Percentiles rank a stretch among this genome's conserved stretches.
Evolutionary conservation across 2,888 invertebrate genomes (phyloP).

Genomic region (Tricholauxania praeusta): DNA sequence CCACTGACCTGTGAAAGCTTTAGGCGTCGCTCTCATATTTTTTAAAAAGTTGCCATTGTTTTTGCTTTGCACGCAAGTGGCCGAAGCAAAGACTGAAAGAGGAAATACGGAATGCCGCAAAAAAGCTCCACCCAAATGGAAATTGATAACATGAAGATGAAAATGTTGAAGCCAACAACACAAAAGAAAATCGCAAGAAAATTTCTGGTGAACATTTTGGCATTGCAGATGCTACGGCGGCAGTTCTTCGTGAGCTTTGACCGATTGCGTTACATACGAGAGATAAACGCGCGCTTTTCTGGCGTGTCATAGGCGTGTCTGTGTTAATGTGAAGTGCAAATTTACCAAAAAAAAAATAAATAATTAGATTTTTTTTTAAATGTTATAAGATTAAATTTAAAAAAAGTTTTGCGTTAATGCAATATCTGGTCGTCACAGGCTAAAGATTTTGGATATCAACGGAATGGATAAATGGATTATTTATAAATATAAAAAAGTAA

Average conservation of each 20-base stretch:
- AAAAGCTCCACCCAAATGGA: not conserved
- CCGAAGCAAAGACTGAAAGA: not conserved
- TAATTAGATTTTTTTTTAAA: too few species aligned
- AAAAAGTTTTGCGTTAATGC: too few species aligned
- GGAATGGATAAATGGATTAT: too few species aligned
- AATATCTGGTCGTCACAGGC: too few species aligned
- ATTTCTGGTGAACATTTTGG: conserved; percentile 7
- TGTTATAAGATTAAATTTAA: not conserved
- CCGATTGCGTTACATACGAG: conserved; percentile 28
- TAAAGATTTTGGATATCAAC: too few species aligned
- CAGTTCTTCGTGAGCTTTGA: conserved; percentile 52
- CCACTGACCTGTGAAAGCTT: conserved; percentile 32
- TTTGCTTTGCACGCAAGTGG: not conserved
- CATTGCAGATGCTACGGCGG: conserved; percentile 16
- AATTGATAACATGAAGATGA: too few species aligned
- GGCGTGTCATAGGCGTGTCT: conserved; percentile 33
- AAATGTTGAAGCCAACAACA: not conserved
- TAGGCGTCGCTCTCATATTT: too few species aligned
- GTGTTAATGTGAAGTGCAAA: conserved; percentile 22
- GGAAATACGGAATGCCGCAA: not conserved
- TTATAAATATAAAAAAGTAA: too few species aligned
- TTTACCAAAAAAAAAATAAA: conserved; percentile 6
- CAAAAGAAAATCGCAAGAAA: not conserved
- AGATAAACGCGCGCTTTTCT: not conserved
- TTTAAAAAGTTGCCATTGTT: not conserved